Evolutionary conservation across 2,888 invertebrate genomes (phyloP).

Genomic region (Aphrophora alni): DNA sequence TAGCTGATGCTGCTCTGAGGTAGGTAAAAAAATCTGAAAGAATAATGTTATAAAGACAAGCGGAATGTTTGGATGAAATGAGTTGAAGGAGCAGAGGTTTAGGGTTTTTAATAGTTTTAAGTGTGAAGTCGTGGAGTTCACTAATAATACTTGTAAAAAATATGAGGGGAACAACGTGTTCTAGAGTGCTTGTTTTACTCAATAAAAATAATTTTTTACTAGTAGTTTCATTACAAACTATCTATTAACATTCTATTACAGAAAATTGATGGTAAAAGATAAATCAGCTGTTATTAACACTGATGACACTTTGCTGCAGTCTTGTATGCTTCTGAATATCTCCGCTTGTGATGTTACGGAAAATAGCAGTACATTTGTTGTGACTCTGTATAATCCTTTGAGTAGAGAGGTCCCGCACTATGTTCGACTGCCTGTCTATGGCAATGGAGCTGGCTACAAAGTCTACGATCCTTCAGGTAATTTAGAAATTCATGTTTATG

Average conservation of each 20-base stretch:
- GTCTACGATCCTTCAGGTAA: constrained; percentile 71
- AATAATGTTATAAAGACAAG: too few relatives aligned
- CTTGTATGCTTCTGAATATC: constrained; percentile 74
- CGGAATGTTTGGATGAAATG: too few relatives aligned
- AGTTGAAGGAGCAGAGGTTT: too few relatives aligned
- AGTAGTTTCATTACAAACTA: too few relatives aligned
- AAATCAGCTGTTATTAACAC: neutral
- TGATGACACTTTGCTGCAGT: constrained; percentile 47
- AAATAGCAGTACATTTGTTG: constrained; percentile 65
- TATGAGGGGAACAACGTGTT: too few relatives aligned
- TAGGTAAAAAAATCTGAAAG: too few relatives aligned
- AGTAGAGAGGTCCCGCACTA: constrained; percentile 66
- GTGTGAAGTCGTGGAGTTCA: too few relatives aligned
- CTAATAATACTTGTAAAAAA: too few relatives aligned
- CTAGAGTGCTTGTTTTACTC: too few relatives aligned
- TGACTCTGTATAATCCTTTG: constrained; percentile 84
- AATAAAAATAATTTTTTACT: too few relatives aligned
- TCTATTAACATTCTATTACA: too few relatives aligned
- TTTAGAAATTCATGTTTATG: neutral
- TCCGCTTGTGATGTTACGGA: constrained; percentile 77
- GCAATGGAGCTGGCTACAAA: constrained; percentile 59
- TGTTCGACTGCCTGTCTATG: constrained; percentile 70
- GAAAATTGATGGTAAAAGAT: neutral
- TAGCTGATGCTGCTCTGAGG: constrained; percentile 66
- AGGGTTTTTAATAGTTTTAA: too few relatives aligned